Evolutionary conservation across 2,888 invertebrate species (phyloP).

Genomic region (Rapana venosa): DNA sequence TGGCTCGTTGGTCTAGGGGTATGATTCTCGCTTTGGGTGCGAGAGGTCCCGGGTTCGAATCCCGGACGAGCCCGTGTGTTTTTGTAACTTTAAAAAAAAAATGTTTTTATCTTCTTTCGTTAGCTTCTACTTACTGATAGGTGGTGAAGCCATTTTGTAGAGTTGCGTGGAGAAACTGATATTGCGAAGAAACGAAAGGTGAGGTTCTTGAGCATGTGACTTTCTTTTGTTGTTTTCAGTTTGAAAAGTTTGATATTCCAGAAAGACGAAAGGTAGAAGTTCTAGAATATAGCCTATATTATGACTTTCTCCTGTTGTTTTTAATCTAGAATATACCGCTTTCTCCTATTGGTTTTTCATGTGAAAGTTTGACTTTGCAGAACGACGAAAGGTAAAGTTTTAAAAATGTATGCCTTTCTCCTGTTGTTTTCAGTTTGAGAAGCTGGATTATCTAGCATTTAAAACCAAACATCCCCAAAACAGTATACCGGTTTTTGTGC

Average conservation of each 20-base stretch:
- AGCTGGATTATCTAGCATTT: background rate
- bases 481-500: no score
- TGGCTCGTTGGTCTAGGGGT: conserved; percentile 59
- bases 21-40: conserved; percentile 57
- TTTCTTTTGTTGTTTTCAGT: no score
- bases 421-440: background rate
- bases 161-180: background rate
- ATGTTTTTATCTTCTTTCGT: background rate
- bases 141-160: background rate
- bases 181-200: background rate
- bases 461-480: no score
- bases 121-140: background rate
- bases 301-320: no score
- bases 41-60: conserved; percentile 57
- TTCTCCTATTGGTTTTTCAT: no score
- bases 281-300: no score
- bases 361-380: no score
- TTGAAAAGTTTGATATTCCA: no score
- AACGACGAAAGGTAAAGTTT: no score
- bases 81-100: background rate
- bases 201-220: no score
- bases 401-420: background rate
- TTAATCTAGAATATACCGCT: no score
- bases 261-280: no score
- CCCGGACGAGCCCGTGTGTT: conserved; percentile 53